These are phyloP conservation scores for Allophyes oxyacanthae DNA, from an alignment of 2,888 invertebrate genomes.

Conservation along the genomic window DNA sequence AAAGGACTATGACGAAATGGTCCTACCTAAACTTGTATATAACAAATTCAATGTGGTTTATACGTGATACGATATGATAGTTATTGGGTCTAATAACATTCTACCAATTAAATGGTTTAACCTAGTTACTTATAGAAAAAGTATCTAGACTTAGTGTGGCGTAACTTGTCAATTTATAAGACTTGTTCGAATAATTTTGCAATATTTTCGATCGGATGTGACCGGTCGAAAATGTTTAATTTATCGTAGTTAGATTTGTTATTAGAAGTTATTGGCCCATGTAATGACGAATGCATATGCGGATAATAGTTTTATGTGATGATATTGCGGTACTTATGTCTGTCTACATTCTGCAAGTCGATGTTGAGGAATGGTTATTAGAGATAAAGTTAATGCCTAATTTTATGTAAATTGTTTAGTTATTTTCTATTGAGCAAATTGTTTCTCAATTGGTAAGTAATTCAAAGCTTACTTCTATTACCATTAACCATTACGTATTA, in stretches of 20 bases:
- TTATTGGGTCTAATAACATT: conserved; percentile 4
- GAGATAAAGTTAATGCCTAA: not conserved
- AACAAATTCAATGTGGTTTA: not conserved
- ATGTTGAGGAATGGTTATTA: conserved; percentile 4
- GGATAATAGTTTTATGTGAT: not conserved
- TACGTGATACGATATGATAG: conserved; percentile 3
- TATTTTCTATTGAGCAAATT: conserved; percentile 24
- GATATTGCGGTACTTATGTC: no score
- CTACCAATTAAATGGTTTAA: conserved; percentile 15
- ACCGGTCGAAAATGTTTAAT: conserved; percentile 1
- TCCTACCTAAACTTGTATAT: not conserved
- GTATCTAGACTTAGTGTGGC: conserved; percentile 11
- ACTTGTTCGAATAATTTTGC: conserved; percentile 13
- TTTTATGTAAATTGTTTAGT: conserved; percentile 18
- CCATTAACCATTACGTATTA: no score
- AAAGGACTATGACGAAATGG: not conserved
- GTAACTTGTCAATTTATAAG: conserved; percentile 19
- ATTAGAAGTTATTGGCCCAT: no score
- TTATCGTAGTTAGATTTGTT: not conserved
- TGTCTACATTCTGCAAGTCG: no score
- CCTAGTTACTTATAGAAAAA: conserved; percentile 17
- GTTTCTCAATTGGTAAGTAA: not conserved
- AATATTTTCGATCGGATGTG: conserved; percentile 7
- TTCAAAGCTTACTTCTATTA: no score
- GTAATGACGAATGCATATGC: not conserved